phyloP scores from a whole-genome alignment of 2,113 vertebrate genomes.

The Candoia aspera region DNA sequence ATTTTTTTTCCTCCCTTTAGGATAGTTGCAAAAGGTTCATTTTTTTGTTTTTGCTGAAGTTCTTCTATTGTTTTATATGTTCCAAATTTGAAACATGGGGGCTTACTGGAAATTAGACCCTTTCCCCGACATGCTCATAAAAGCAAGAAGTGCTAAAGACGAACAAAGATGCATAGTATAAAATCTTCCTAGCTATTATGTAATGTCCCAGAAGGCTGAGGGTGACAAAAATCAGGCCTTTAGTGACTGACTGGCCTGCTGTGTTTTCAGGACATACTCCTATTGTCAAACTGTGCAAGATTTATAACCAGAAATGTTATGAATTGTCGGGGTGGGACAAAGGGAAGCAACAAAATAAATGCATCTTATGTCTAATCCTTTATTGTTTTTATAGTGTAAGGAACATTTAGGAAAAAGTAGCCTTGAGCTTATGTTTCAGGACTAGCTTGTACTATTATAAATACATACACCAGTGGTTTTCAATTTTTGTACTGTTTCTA shows the following conservation, averaged over 20 bases:
- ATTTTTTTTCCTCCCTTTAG: background rate
- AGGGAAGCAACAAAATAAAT: background rate
- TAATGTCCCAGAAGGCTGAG: background rate
- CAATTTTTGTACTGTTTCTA: constrained; percentile 17
- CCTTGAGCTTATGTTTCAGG: background rate
- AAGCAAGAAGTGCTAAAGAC: background rate
- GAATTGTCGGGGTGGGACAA: background rate
- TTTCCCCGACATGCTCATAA: background rate
- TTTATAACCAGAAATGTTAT: background rate
- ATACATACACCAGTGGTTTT: background rate
- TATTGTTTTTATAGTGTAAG: background rate
- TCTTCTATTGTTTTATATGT: background rate
- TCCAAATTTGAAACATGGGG: background rate
- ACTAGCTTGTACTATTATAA: background rate
- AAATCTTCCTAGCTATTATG: background rate
- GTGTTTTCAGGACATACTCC: background rate
- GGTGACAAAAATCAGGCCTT: background rate
- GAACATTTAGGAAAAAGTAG: background rate
- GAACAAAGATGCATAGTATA: background rate
- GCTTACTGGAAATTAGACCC: background rate
- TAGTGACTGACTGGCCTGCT: background rate
- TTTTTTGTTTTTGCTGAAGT: background rate
- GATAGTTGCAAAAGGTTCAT: background rate
- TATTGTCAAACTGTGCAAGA: background rate
- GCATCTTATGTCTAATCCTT: background rate